Percentiles rank a stretch among this genome's conserved stretches.
These are phyloP conservation scores for Metopolophium dirhodum DNA, from an alignment of 1,140 invertebrate genomes.

Conservation along the genomic window DNA sequence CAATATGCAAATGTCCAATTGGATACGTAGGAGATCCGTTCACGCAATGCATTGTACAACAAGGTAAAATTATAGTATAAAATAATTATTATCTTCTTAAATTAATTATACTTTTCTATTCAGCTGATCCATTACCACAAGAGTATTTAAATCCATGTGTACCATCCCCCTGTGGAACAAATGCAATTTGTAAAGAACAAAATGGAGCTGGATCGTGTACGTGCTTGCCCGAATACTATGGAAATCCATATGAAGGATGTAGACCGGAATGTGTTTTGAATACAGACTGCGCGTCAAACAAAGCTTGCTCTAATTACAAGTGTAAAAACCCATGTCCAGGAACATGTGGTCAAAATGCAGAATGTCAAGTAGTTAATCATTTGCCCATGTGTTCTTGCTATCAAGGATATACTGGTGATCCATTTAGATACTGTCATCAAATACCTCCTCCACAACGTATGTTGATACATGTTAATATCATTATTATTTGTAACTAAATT, in stretches of 20 bases:
- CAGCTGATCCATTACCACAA: conserved; percentile 62
- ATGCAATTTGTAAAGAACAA: conserved; percentile 70
- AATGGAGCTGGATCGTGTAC: conserved; percentile 69
- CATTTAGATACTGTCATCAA: conserved; percentile 66
- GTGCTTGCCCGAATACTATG: conserved; percentile 70
- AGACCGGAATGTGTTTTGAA: conserved; percentile 76
- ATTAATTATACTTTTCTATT: conserved; percentile 33
- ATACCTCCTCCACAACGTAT: conserved; percentile 64
- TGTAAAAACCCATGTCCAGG: conserved; percentile 73
- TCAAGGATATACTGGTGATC: conserved; percentile 65
- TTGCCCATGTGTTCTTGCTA: conserved; percentile 68
- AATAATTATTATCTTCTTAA: background rate
- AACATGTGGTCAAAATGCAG: conserved; percentile 66
- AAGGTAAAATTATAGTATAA: conserved; percentile 40
- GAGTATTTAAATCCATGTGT: conserved; percentile 64
- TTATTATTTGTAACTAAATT: background rate
- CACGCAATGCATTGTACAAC: conserved; percentile 64
- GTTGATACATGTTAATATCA: conserved; percentile 64
- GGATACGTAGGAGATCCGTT: conserved; percentile 70
- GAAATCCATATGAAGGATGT: conserved; percentile 72
- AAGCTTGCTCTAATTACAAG: conserved; percentile 72
- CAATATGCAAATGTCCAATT: conserved; percentile 66
- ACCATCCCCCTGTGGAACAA: conserved; percentile 70
- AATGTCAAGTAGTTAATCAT: conserved; percentile 68
- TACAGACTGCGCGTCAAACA: conserved; percentile 72